Conservation (phyloP, 2,888 invertebrate species). For the Neocrepidodera transversa region DNA sequence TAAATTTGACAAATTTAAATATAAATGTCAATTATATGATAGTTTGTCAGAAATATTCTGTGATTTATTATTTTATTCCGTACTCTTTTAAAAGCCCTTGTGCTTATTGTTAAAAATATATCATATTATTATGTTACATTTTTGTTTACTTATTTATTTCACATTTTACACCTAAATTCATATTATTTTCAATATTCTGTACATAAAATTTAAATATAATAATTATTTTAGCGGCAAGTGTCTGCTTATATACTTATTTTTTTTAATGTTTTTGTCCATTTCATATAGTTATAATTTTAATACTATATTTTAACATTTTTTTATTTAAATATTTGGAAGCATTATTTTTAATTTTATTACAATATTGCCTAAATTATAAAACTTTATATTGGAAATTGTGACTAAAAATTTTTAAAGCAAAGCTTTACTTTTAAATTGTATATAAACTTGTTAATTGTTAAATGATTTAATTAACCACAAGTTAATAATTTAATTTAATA, state of each 20-base stretch:
- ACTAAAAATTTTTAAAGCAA: conserved; percentile 1
- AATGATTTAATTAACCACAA: conserved; percentile 34
- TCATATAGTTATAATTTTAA: too few species aligned
- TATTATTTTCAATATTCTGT: not conserved
- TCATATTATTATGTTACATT: too few species aligned
- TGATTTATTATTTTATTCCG: not conserved
- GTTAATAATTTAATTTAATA: conserved; percentile 31
- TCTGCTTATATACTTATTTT: too few species aligned
- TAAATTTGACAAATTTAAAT: not conserved
- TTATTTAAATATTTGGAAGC: too few species aligned
- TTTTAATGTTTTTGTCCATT: too few species aligned
- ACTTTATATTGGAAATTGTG: conserved; percentile 10
- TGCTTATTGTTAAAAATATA: not conserved
- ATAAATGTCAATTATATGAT: not conserved
- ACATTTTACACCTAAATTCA: not conserved
- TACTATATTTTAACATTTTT: too few species aligned
- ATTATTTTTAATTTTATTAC: not conserved
- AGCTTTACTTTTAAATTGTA: conserved; percentile 23
- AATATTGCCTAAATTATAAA: not conserved
- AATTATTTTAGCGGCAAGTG: not conserved
- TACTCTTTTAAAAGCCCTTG: not conserved
- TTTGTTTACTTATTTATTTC: not conserved
- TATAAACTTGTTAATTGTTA: conserved; percentile 35
- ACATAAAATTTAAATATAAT: not conserved
- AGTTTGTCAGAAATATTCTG: not conserved